Percentiles rank a stretch among this genome's conserved stretches.
phyloP scores from a whole-genome alignment of 2,888 invertebrate genomes.

The Philhelius pedissequus region DNA sequence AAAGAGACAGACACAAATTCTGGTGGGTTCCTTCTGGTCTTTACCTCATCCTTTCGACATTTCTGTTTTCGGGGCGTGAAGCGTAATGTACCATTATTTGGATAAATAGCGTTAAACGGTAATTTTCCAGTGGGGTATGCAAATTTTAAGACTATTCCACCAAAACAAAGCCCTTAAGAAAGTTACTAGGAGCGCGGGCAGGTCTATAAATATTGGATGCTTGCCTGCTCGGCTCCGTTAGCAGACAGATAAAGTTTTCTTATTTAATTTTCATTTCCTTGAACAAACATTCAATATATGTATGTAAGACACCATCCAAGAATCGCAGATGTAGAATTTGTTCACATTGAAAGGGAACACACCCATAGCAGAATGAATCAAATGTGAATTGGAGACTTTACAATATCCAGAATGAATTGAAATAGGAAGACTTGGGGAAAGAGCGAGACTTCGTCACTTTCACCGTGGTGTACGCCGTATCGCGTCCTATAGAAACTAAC shows the following conservation, averaged over 20 bases:
- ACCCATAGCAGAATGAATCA: not conserved
- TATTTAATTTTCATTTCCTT: slow-evolving; percentile 54
- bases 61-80: not conserved
- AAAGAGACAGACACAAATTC: not conserved
- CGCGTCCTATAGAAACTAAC: slow-evolving; percentile 11
- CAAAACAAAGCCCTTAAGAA: not conserved
- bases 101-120: slow-evolving; percentile 60
- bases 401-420: not conserved
- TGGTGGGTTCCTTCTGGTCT: not conserved
- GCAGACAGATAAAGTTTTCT: slow-evolving; percentile 60
- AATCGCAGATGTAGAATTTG: not conserved
- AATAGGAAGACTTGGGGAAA: not conserved
- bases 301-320: not conserved
- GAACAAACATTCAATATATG: slow-evolving; percentile 41
- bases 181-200: not conserved
- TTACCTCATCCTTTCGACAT: not conserved
- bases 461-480: too few species aligned
- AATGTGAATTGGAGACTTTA: slow-evolving; percentile 15
- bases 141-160: slow-evolving; percentile 23
- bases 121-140: slow-evolving; percentile 40
- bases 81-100: slow-evolving; percentile 48
- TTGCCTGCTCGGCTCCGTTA: not conserved
- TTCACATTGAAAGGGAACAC: not conserved
- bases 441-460: not conserved
- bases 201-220: not conserved